A percentile compares a stretch with the other conserved stretches of the same genome.
These are phyloP conservation scores for Cataglyphis altisquamis DNA, from an alignment of 2,888 invertebrate genomes.

Conservation along the genomic window DNA sequence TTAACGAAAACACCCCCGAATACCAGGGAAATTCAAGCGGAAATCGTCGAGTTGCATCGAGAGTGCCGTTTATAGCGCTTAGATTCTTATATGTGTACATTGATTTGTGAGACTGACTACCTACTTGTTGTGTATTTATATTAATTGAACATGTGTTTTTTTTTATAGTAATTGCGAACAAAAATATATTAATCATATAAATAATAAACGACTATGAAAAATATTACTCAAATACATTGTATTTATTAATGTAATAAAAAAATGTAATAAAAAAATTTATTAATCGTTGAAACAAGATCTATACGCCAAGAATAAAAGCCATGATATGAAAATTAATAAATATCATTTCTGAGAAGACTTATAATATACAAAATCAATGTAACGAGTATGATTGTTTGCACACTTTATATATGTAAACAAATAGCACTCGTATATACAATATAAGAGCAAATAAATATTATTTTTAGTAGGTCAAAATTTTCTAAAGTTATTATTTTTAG, in stretches of 20 bases:
- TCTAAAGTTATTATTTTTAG: background rate
- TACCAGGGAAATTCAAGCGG: slow-evolving; percentile 36
- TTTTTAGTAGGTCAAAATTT: background rate
- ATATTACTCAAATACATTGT: background rate
- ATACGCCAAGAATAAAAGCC: background rate
- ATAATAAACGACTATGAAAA: background rate
- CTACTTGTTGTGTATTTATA: background rate
- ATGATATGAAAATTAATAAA: background rate
- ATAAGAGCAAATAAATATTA: background rate
- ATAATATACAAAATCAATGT: background rate
- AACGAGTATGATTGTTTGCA: background rate
- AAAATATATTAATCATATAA: background rate
- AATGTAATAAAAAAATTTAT: too few species aligned
- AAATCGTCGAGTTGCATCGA: slow-evolving; percentile 39
- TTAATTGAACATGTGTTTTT: background rate
- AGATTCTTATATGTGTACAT: background rate
- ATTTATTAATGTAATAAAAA: too few species aligned
- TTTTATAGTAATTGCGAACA: background rate
- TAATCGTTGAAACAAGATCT: background rate
- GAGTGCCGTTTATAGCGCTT: background rate
- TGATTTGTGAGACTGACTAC: background rate
- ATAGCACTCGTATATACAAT: too few species aligned
- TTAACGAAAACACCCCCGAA: slow-evolving; percentile 54
- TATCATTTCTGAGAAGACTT: background rate
- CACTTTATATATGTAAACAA: too few species aligned